Conservation (phyloP, 2,888 invertebrate species). For the Chrysomela aeneicollis region DNA sequence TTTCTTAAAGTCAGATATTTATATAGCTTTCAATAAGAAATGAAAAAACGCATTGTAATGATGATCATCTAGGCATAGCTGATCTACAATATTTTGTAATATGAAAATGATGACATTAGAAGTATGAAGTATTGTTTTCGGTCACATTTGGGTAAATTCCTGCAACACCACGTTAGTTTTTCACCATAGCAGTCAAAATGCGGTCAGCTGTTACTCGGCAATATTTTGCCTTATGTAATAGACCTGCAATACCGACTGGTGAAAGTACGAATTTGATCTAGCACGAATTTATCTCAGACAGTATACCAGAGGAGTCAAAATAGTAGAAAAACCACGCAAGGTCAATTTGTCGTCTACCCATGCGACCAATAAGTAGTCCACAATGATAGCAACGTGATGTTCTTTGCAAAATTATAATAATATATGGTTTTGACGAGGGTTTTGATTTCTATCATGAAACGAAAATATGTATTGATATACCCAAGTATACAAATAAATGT, state of each 20-base stretch:
- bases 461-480: no score
- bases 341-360: not conserved
- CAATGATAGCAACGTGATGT: no score
- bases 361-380: no score
- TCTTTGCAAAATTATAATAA: no score
- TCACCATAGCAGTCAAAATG: slow-evolving; percentile 23
- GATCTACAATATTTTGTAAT: not conserved
- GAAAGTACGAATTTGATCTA: slow-evolving; percentile 46
- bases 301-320: slow-evolving; percentile 23
- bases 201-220: slow-evolving; percentile 25
- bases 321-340: not conserved
- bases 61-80: not conserved
- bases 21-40: no score
- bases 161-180: slow-evolving; percentile 16
- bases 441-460: no score
- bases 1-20: no score
- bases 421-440: no score
- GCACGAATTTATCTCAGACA: slow-evolving; percentile 42
- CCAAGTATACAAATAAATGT: no score
- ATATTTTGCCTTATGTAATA: slow-evolving; percentile 36
- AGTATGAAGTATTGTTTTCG: slow-evolving; percentile 4
- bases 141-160: slow-evolving; percentile 15
- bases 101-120: not conserved
- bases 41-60: no score
- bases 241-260: slow-evolving; percentile 40